phyloP scores from a whole-genome alignment of 2,113 vertebrate species.

The Macaca mulatta region DNA sequence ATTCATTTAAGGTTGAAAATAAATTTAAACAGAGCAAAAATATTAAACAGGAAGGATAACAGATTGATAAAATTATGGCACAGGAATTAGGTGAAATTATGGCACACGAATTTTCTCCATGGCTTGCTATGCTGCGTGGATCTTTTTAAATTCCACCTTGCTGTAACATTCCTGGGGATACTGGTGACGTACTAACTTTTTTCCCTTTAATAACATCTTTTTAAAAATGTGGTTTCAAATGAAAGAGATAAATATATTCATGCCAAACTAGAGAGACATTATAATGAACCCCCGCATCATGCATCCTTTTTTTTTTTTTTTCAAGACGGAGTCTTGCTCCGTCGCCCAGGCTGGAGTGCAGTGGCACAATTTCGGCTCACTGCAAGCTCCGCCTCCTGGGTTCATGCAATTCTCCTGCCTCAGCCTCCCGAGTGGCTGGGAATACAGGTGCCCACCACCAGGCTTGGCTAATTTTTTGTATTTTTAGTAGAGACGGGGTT shows the following conservation, averaged over 20 bases:
- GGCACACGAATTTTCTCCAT: neutral
- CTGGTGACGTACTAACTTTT: neutral
- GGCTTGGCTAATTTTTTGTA: too few relatives aligned
- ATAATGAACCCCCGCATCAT: neutral
- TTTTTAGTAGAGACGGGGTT: too few relatives aligned
- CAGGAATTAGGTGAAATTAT: neutral
- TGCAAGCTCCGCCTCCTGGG: too few relatives aligned
- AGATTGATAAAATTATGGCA: neutral
- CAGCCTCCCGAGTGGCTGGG: too few relatives aligned
- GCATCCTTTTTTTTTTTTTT: neutral
- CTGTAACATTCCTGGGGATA: neutral
- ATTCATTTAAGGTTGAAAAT: slow-evolving; percentile 17
- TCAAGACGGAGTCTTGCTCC: too few relatives aligned
- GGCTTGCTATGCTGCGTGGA: neutral
- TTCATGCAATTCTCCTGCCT: too few relatives aligned
- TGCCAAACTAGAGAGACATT: neutral
- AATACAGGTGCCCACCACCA: too few relatives aligned
- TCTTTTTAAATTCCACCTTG: neutral
- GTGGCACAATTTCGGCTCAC: too few relatives aligned
- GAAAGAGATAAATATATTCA: neutral
- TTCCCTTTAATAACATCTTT: neutral
- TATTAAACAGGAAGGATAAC: neutral
- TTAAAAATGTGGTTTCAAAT: slow-evolving; percentile 8
- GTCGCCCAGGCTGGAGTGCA: too few relatives aligned
- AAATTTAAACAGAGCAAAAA: slow-evolving; percentile 16